Evolutionary conservation across 2,888 invertebrate species (phyloP).

Genomic region (Archips crataeganus): DNA sequence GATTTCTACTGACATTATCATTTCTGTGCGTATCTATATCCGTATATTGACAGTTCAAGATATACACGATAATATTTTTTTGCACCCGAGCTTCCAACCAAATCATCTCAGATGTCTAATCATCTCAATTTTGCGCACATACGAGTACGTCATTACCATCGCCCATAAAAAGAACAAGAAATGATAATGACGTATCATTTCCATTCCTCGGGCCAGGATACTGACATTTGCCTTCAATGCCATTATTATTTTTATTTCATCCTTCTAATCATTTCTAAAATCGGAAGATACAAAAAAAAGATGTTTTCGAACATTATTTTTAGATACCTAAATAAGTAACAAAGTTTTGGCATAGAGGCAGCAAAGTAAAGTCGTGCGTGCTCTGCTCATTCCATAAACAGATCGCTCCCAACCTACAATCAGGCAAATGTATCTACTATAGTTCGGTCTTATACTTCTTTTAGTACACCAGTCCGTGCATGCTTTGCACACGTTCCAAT

Average conservation of each 20-base stretch:
- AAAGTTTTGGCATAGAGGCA: too few species aligned
- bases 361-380: too few species aligned
- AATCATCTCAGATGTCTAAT: neutral
- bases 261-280: neutral
- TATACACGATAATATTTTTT: neutral
- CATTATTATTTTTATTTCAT: neutral
- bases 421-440: too few species aligned
- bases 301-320: neutral
- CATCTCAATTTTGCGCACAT: neutral
- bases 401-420: too few species aligned
- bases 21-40: neutral
- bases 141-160: neutral
- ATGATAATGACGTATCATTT: slow-evolving; percentile 23
- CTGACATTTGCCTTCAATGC: neutral
- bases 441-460: too few species aligned
- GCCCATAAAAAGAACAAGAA: slow-evolving; percentile 14
- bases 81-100: neutral
- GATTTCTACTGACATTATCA: slow-evolving; percentile 10
- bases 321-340: too few species aligned
- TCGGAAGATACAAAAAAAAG: neutral
- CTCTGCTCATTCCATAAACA: too few species aligned
- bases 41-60: slow-evolving; percentile 1
- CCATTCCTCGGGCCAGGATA: slow-evolving; percentile 3
- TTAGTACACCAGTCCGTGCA: too few species aligned
- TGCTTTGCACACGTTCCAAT: too few species aligned